Evolutionary conservation across 92 coral and sea anemone genomes (phyloP), one percentile per base, ranked within the genome.

Genomic region (Hydrozoanthus gracilis): DNA sequence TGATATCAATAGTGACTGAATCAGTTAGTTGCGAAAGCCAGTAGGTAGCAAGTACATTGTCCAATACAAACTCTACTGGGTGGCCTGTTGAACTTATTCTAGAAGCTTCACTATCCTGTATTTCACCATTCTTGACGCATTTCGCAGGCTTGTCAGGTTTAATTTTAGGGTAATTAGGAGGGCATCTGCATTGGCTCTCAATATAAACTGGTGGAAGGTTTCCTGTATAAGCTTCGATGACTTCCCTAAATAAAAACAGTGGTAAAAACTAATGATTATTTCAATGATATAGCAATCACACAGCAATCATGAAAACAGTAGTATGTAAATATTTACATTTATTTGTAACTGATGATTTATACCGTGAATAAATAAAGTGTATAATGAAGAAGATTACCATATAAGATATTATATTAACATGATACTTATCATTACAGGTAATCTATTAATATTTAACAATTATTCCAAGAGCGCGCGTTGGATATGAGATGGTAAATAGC

Each of bases 51-150:
- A 80, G 73, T 48, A 64, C 73, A 65, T 80, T 80, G 85, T 80
- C 85, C 14, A 69, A 62, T 44, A 64, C 85, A 80, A 80, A 62
- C 51, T 80, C 85, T 7, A 80, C 74, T 46, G 85, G 85, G 51
- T 80, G 85, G 16, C 72, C 85, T 8, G 46, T 65, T 39, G 50
- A 35, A 48, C 61, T 64, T 3, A 80, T 47, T 52, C 85, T 80
- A 11, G 74, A 80, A 1, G 44, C 74, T 62, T 80, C 73, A 64
- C 5, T 64, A 15, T 47, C 56, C 74, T 80, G 74, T 62, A 80
- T 45, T 80, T 80, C 85, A 64, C 85, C 73, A 80, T 80, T 80
- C 51, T 48, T 80, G 6, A 80, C 74, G 48, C 85, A 80, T 51
- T 65, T 80, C 3, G 58, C 85, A 7, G 85, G 85, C 14, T 67